Evolutionary conservation across 2,113 vertebrate genomes (phyloP), one percentile per base, ranked within the genome.

Genomic region (Pterophyllum scalare): DNA sequence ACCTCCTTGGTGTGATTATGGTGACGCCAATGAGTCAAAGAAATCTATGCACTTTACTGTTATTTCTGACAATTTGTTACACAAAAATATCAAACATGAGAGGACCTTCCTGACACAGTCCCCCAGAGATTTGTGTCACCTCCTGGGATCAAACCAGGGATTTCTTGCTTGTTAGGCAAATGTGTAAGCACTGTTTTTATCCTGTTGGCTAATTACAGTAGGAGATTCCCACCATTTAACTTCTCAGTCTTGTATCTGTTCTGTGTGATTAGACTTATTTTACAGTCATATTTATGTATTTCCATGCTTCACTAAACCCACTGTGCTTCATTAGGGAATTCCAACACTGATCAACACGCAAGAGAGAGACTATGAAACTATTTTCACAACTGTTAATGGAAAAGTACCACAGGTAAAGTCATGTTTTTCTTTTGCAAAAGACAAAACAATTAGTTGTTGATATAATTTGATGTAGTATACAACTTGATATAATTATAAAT

Each of bases 311-410:
- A 60, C 6, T 75, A 2, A 61, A 58, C 33, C 59, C 0, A 3
- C 1, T 90, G 19, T 72, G 0, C 49, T 75, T 83, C 19, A 4
- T 85, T 61, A 98, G 97, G 97, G 97, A 31, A 94, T 98, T 62
- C 97, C 97, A 11, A 97, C 96, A 7, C 79, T 97, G 4, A 93
- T 97, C 14, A 94, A 87, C 78, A 95, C 92, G 46, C 96, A 93
- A 0, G 97, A 98, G 79, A 89, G 96, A 49, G 97, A 98, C 93
- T 97, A 96, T 0, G 96, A 97, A 17, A 94, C 93, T 72, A 94
- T 97, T 20, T 97, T 98, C 33, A 81, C 2, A 5, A 95, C 95
- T 74, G 93, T 98, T 84, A 96, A 91, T 90, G 93, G 5, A 52
- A 97, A 96, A 74, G 81, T 97, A 82, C 14, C 38, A 7, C 97